These are phyloP conservation scores for Ridgeia piscesae DNA, from an alignment of 1,140 invertebrate species.

Conservation along the genomic window DNA sequence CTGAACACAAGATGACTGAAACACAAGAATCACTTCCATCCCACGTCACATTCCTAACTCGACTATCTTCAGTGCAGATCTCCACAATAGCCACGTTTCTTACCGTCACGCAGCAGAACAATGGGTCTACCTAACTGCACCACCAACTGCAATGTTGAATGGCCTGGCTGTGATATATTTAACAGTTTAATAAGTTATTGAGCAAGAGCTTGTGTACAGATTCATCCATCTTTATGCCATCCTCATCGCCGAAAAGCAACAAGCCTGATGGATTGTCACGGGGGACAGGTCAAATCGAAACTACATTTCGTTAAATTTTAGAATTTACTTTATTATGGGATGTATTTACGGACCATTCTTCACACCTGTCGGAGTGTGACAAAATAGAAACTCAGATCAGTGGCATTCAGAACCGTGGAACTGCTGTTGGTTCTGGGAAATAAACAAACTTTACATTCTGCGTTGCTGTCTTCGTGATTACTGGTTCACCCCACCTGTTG, in stretches of 20 bases:
- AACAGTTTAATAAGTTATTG: neutral
- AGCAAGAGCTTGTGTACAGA: neutral
- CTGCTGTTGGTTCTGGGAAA: neutral
- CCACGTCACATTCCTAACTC: no score
- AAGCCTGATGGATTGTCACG: neutral
- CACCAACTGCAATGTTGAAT: neutral
- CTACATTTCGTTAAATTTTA: neutral
- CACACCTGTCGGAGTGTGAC: neutral
- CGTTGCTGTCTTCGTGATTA: neutral
- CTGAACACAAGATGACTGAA: neutral
- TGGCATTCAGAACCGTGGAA: neutral
- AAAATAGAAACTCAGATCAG: no score
- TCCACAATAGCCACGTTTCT: neutral
- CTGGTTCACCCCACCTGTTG: neutral
- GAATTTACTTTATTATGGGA: neutral
- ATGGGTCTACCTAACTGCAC: neutral
- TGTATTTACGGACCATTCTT: neutral
- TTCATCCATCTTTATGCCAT: neutral
- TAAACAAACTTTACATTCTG: neutral
- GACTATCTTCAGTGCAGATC: no score
- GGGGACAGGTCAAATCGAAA: neutral
- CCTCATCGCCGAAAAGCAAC: no score
- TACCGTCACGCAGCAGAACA: neutral
- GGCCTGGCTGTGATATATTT: neutral
- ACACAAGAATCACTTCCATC: no score